These are phyloP conservation scores for Haliclona indistincta DNA, from an alignment of 37 sponge, comb jelly and placozoan genomes.

Conservation along the genomic window DNA sequence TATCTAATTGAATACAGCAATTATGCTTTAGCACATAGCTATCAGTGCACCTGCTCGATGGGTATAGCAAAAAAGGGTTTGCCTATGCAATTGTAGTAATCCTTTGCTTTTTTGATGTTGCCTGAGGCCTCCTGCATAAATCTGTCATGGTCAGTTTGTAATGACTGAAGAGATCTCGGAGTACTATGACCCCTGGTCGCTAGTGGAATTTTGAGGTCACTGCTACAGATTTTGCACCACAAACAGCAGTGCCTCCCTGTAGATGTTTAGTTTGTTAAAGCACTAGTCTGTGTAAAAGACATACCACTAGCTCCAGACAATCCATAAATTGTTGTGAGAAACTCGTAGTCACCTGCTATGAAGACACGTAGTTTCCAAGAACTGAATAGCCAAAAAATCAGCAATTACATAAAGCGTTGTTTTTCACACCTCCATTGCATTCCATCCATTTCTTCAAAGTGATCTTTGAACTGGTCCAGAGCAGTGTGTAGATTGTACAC, in stretches of 20 bases:
- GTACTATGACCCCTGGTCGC: neutral
- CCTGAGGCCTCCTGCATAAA: neutral
- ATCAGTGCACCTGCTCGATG: neutral
- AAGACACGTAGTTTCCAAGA: conserved; percentile 16
- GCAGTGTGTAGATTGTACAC: neutral
- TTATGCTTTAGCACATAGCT: too few species aligned
- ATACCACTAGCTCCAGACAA: conserved; percentile 43
- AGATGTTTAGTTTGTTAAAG: neutral
- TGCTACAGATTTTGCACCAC: conserved; percentile 9
- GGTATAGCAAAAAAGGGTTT: conserved; percentile 16
- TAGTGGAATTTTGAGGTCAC: neutral
- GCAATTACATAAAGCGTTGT: too few species aligned
- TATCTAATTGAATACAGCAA: too few species aligned
- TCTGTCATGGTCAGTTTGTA: neutral
- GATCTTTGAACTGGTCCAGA: neutral
- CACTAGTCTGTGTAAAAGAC: neutral
- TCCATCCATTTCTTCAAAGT: neutral
- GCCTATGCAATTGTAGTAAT: conserved; percentile 33
- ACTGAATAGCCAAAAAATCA: too few species aligned
- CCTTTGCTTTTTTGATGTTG: conserved; percentile 26
- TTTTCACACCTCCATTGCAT: conserved; percentile 6
- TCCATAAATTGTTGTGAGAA: conserved; percentile 26
- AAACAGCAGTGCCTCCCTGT: conserved; percentile 37
- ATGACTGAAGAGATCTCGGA: neutral
- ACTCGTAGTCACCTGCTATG: conserved; percentile 44